Base-by-base conservation (phyloP, 2,113 vertebrate species). In the Oplegnathus fasciatus region DNA sequence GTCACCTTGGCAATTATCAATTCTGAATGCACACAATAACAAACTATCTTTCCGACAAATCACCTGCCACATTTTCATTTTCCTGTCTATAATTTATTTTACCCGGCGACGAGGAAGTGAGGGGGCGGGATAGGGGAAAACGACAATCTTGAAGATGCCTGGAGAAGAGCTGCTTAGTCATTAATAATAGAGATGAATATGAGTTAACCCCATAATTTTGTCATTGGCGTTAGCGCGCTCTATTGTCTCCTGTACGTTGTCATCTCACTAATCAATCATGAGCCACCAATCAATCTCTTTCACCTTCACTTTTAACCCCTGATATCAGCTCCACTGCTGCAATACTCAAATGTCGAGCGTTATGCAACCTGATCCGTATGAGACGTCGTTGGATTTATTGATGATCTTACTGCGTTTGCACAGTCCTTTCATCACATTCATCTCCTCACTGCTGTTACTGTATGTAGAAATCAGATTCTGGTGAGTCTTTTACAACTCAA, bases 11-110 rank as follows among this genome's bases (percentile, higher is more conserved):
- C 85, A 86, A 93, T 94, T 87, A 94, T 91, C 85, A 91, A 86
- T 92, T 89, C 91, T 86, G 80, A 92, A 85, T 84, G 87, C 64
- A 74, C 57, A 90, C 90, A 92, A 90, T 91, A 94, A 94, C 91
- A 94, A 94, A 94, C 89, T 90, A 93, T 93, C 92, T 90, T 82
- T 86, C 46, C 34, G 6, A 93, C 88, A 93, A 93, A 95, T 94
- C 91, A 85, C 81, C 80, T 78, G 83, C 72, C 92, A 85, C 60
- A 70, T 76, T 92, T 91, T 90, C 55, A 90, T 92, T 91, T 85
- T 80, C 78, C 76, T 65, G 48, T 84, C 75, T 89, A 57, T 92
- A 83, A 94, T 93, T 91, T 89, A 91, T 94, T 88, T 88, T 79
- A 77, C 65, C 81, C 50, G 24, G 80, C 37, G 18, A 67, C 61